Evolutionary conservation across 1,140 invertebrate genomes (phyloP), one percentile per base, ranked within the genome.

Genomic region (Trichonephila inaurata): DNA sequence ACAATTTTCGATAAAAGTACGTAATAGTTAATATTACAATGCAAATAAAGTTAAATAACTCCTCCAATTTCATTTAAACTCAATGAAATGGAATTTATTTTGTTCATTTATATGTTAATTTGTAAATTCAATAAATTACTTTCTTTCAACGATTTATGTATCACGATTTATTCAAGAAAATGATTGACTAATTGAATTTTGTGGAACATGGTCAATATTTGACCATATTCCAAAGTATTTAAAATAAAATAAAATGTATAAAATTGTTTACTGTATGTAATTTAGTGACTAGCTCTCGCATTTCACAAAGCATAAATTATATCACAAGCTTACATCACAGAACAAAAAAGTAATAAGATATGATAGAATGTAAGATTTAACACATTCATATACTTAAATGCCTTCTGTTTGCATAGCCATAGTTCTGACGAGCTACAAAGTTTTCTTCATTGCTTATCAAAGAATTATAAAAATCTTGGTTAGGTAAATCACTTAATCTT

Each of bases 391-490:
- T 85, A 85, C 82, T 85, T 85, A 85, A 60, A 58, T 85, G 82
- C 21, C 82, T 85, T 24, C 82, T 85, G 72, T 4, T 77, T 33
- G 33, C 6, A 90, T 93, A 93, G n/a, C 92, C 92, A 81, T 81
- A 88, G 51, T 64, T 93, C 8, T 44, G 28, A 5, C 69, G 64
- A 16, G 51, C n/a, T 33, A 81, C 24, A 24, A 93, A 93, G 28
- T 10, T 16, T 77, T 93, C 92, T 7, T 93, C 92, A 24, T 19
- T 88, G 24, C 62, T 88, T 40, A 93, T 10, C 51, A 93, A 81
- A 33, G 85, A 77, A 51, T 81, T 72, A 21, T 88, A 88, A 81
- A 93, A 93, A 14, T 88, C 64, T 81, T 93, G 58, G 61, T 93
- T 93, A 1, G 92, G 85, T 24, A 18, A 2, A 62, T 72, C 19